Evolutionary conservation across 92 coral and sea anemone species (phyloP), one percentile per base, ranked within the genome.

Genomic region (Palythoa heliodiscus): DNA sequence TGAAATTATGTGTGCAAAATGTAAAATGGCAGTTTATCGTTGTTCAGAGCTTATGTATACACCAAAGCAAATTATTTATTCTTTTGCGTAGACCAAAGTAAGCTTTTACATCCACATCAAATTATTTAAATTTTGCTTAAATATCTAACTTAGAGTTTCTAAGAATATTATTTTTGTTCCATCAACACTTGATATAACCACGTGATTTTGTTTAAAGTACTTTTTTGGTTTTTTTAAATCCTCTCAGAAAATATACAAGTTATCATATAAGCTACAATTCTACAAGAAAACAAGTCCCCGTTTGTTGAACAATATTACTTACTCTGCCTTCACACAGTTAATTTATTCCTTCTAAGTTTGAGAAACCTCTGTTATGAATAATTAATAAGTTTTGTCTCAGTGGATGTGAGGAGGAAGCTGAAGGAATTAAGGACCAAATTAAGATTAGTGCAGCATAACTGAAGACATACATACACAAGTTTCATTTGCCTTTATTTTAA

Each of bases 311-410:
- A 20, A 52, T 19, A 66, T 77, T 40, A 61, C 55, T 78, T 60
- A 78, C 22, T 38, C 43, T 61, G 15, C 39, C 66, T 20, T 61
- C 72, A 72, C 25, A 47, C 17, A 47, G 72, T 38, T 78, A 78
- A 78, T 78, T 60, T 78, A 78, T 78, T 78, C 83, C 71, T 61
- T 22, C 39, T 70, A 39, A 47, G 76, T 29, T 64, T 35, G 38
- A 23, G 63, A 67, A 77, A 67, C 58, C 75, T 81, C 85, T 63
- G 82, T 74, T 63, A 86, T 89, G 86, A 85, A 72, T 90, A 77
- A 89, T 91, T 93, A 77, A 93, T 92, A 92, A 84, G 86, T 89
- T 92, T 90, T 88, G 92, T 91, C 94, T 87, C 86, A 54, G 54
- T 85, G 72, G 24, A 58, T 20, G 57, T 48, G 17, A 60, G 43